These are phyloP conservation scores for Ceryle rudis DNA, from an alignment of 2,797 vertebrate species.

Conservation along the genomic window DNA sequence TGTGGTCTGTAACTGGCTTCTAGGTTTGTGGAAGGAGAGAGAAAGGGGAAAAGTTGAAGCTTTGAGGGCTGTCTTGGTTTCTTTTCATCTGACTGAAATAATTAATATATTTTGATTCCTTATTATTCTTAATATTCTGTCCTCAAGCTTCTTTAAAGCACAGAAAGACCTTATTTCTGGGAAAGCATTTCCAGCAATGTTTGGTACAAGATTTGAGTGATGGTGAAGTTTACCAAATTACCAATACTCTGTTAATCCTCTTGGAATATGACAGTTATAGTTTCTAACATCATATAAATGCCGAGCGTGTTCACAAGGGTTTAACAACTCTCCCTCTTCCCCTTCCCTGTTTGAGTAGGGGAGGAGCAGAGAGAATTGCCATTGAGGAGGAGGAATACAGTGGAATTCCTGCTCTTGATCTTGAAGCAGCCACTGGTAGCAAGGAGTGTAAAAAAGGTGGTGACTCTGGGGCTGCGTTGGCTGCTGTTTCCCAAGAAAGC, in stretches of 20 bases:
- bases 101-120: background rate
- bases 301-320: background rate
- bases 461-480: background rate
- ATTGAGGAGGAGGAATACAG: background rate
- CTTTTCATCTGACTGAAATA: background rate
- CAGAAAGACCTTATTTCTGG: background rate
- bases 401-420: background rate
- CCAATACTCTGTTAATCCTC: background rate
- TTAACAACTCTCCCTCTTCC: background rate
- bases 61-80: background rate
- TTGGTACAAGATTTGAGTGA: background rate
- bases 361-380: background rate
- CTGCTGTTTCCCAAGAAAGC: background rate
- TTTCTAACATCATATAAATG: background rate
- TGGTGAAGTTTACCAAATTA: background rate
- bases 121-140: background rate
- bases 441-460: background rate
- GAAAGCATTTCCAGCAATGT: background rate
- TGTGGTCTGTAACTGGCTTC: background rate
- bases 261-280: background rate
- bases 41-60: background rate
- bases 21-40: background rate
- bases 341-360: background rate
- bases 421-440: background rate
- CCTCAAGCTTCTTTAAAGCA: background rate